Base-by-base conservation (phyloP, 2,797 vertebrate genomes). In the Parotocinclus haroldoi region DNA sequence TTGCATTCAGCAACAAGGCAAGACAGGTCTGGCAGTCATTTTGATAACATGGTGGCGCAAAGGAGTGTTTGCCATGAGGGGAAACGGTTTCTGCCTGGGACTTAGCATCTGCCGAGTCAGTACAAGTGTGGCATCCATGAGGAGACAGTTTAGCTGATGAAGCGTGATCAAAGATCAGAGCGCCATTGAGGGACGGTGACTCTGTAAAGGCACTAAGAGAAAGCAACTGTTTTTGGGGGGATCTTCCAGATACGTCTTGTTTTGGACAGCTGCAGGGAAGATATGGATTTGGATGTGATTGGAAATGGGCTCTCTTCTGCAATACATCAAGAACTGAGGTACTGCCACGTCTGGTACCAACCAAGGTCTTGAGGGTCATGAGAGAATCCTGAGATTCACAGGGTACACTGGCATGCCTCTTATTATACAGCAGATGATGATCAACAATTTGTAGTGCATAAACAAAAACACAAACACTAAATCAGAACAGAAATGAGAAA, bases 351-450 rank as follows among this genome's bases (percentile, higher is more conserved):
- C 85, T 87, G 63, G 73, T 66, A 14, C 55, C 54, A 16, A 36
- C 56, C 19, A 49, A 39, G 14, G 59, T 69, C 71, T 74, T 74
- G 63, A 61, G 68, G 14, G 59, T 69, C 71, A 75, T 74, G 63
- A 61, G 68, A 59, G 63, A 74, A 63, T 78, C 64, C 51, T 68
- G 72, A 60, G 65, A 69, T 55, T 81, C 69, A 84, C 78, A 83
- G 42, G 83, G 80, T 48, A 86, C 76, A 63, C 81, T 87, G 78
- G 73, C 13, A 75, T 81, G 80, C 58, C 62, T 72, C 88, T 89
- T 84, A 77, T 62, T 56, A 59, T 57, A 71, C 54, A 45, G 74
- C 18, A 42, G 69, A 7, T 75, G 13, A 39, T 53, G n/a, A 68
- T 63, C 76, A 36, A 79, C 78, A 74, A 65, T 63, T 54, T 19